These are phyloP conservation scores for Solenopsis fugax DNA, from an alignment of 1,140 invertebrate genomes.

Conservation along the genomic window DNA sequence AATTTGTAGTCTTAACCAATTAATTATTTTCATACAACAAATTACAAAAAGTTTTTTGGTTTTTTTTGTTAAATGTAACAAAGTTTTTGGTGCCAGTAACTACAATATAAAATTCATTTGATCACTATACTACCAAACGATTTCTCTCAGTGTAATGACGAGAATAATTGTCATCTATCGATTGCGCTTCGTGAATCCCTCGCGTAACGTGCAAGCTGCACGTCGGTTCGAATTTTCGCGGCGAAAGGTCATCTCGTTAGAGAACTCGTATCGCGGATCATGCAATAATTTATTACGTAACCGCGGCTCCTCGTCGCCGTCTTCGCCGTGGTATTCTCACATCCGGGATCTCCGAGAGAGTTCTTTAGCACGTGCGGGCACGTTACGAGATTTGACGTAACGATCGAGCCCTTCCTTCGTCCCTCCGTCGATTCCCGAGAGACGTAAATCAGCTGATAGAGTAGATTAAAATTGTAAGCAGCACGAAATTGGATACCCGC, in stretches of 20 bases:
- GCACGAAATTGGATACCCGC: slow-evolving; percentile 36
- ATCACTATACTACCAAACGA: no score
- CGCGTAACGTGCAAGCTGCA: background rate
- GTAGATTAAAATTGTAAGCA: slow-evolving; percentile 52
- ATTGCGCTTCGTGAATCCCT: background rate
- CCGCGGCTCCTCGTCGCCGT: slow-evolving; percentile 21
- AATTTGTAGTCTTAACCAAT: no score
- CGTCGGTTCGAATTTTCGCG: slow-evolving; percentile 18
- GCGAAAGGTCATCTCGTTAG: slow-evolving; percentile 66
- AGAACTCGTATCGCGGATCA: slow-evolving; percentile 13
- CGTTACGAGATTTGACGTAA: slow-evolving; percentile 53
- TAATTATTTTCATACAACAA: no score
- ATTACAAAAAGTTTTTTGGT: no score
- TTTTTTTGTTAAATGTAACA: no score
- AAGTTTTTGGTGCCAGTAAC: no score
- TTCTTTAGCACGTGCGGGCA: slow-evolving; percentile 59
- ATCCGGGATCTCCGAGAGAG: slow-evolving; percentile 62
- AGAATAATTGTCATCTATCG: slow-evolving; percentile 1
- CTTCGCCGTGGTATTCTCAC: slow-evolving; percentile 47
- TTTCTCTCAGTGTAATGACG: no score
- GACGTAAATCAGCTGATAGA: slow-evolving; percentile 51
- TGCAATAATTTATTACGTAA: slow-evolving; percentile 71
- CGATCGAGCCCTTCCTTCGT: slow-evolving; percentile 7
- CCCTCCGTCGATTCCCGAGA: background rate
- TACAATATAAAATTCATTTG: no score